Conservation (phyloP, 2,888 invertebrate species). For the Drosophila peninsularis region DNA sequence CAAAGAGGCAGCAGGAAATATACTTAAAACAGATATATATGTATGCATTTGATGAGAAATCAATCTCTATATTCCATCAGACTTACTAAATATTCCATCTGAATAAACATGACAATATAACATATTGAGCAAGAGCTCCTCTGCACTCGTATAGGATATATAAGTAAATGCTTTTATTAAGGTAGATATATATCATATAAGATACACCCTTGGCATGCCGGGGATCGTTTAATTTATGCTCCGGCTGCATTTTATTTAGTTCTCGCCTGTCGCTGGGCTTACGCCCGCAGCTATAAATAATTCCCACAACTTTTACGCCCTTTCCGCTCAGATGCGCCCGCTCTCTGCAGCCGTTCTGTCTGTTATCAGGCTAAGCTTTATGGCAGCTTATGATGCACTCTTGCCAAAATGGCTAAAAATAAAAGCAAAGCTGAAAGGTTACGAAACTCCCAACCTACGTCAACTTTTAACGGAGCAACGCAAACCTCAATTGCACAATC, state of each 20-base stretch:
- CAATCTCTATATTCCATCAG: too few relatives aligned
- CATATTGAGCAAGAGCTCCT: too few relatives aligned
- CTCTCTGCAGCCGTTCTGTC: neutral
- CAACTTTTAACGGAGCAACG: slow-evolving; percentile 60
- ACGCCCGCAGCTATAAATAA: slow-evolving; percentile 3
- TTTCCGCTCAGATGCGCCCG: neutral
- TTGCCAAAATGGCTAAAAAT: slow-evolving; percentile 32
- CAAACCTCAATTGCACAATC: slow-evolving; percentile 73
- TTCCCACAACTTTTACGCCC: neutral
- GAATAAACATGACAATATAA: too few relatives aligned
- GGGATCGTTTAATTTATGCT: slow-evolving; percentile 1
- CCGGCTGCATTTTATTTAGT: slow-evolving; percentile 5
- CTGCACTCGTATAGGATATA: too few relatives aligned
- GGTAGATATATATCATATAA: neutral
- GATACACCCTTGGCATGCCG: neutral
- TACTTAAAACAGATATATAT: too few relatives aligned
- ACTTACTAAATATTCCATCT: too few relatives aligned
- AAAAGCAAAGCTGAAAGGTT: slow-evolving; percentile 52
- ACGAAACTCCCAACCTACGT: slow-evolving; percentile 74
- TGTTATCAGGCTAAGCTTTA: slow-evolving; percentile 48
- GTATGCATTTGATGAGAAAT: too few relatives aligned
- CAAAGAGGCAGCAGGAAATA: too few relatives aligned
- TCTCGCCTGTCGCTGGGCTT: neutral
- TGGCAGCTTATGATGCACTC: slow-evolving; percentile 34
- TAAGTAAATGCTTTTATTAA: neutral